A percentile compares a stretch with the other conserved stretches of the same genome.
Evolutionary conservation across 2,888 invertebrate species (phyloP).

Genomic region (Tanaodytes sp.): DNA sequence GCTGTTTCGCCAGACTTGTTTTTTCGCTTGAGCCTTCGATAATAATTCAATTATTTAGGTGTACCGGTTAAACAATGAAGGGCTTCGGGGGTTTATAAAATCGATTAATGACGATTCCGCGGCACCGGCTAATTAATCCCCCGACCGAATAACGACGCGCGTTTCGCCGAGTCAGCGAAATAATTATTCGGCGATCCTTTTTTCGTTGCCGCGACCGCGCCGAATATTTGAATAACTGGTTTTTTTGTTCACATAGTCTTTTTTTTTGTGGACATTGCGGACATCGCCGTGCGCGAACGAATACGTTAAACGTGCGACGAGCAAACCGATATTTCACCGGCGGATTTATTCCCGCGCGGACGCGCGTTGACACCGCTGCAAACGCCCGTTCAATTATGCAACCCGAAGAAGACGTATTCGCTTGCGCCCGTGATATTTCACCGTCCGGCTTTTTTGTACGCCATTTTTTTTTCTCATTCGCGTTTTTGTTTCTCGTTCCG

Average conservation of each 20-base stretch:
- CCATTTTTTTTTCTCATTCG: not conserved
- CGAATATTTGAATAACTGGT: slow-evolving; percentile 47
- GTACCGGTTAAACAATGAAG: slow-evolving; percentile 36
- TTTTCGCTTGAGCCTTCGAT: slow-evolving; percentile 12
- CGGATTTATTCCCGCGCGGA: slow-evolving; percentile 34
- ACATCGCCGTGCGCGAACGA: slow-evolving; percentile 36
- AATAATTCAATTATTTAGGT: slow-evolving; percentile 42
- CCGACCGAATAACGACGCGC: slow-evolving; percentile 26
- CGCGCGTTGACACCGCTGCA: slow-evolving; percentile 44
- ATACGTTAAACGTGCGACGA: slow-evolving; percentile 29
- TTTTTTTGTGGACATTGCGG: slow-evolving; percentile 45
- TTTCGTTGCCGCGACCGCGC: slow-evolving; percentile 10
- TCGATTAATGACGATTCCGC: slow-evolving; percentile 51
- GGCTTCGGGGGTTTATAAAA: slow-evolving; percentile 26
- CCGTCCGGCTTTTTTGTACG: not conserved
- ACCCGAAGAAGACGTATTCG: slow-evolving; percentile 40
- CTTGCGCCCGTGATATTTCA: slow-evolving; percentile 25
- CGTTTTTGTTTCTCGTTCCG: not conserved
- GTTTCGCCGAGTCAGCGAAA: slow-evolving; percentile 51
- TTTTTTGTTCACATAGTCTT: too few species aligned
- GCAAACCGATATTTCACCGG: slow-evolving; percentile 42
- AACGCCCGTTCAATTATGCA: slow-evolving; percentile 45
- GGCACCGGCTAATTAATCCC: slow-evolving; percentile 42
- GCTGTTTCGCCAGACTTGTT: slow-evolving; percentile 31
- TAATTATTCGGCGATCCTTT: slow-evolving; percentile 38